Conservation (phyloP, 2,888 invertebrate genomes). For the Eueremaeus valkanovi region DNA sequence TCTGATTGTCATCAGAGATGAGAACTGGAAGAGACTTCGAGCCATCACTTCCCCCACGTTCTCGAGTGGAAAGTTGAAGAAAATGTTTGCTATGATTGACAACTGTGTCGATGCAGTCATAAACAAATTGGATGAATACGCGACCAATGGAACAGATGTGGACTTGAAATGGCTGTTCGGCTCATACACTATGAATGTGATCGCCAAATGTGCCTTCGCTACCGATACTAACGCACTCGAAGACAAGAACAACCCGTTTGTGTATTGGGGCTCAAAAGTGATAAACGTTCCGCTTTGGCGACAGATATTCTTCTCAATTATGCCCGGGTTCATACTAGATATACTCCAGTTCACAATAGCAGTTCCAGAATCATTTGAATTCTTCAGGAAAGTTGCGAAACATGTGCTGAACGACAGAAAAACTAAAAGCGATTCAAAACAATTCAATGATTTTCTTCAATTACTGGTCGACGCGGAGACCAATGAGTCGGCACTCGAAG, state of each 20-base stretch:
- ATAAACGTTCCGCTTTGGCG: background rate
- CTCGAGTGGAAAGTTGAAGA: slow-evolving; percentile 64
- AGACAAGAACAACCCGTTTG: slow-evolving; percentile 43
- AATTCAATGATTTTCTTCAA: slow-evolving; percentile 29
- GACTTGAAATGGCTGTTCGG: slow-evolving; percentile 52
- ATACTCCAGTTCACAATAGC: background rate
- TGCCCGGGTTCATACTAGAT: background rate
- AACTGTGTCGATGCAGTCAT: slow-evolving; percentile 55
- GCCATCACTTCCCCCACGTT: slow-evolving; percentile 64
- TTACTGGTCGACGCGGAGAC: slow-evolving; percentile 18
- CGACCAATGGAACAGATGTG: slow-evolving; percentile 11
- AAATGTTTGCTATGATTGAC: slow-evolving; percentile 62
- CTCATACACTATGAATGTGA: slow-evolving; percentile 62
- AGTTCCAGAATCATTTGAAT: background rate
- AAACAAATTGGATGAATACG: background rate
- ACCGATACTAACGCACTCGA: slow-evolving; percentile 57
- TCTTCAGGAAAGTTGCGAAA: background rate
- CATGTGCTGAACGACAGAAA: slow-evolving; percentile 16
- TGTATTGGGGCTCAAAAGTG: background rate
- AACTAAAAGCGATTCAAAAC: background rate
- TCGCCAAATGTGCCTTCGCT: slow-evolving; percentile 62
- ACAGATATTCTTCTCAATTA: background rate
- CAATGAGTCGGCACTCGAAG: background rate
- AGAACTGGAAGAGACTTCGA: slow-evolving; percentile 62
- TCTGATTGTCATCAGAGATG: background rate